Percentiles rank a stretch among this genome's conserved stretches.
Conservation (phyloP, 2,113 vertebrate species). For the Mobula birostris region DNA sequence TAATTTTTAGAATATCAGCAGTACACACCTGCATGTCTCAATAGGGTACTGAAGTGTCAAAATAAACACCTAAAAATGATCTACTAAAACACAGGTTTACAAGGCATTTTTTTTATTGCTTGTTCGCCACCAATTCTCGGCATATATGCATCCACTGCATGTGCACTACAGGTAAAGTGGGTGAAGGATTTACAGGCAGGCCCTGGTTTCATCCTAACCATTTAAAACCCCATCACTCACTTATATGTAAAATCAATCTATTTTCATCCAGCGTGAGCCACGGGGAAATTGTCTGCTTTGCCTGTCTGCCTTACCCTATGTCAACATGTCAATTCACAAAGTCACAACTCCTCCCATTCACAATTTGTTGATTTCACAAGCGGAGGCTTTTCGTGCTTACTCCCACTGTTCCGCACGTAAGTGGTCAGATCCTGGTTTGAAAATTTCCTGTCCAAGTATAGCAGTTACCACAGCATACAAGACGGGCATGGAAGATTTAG, state of each 20-base stretch:
- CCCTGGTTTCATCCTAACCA: slow-evolving; percentile 17
- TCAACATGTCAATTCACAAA: not conserved
- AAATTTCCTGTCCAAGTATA: not conserved
- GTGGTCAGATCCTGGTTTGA: not conserved
- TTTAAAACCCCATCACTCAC: slow-evolving; percentile 34
- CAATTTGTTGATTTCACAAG: slow-evolving; percentile 12
- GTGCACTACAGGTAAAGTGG: slow-evolving; percentile 7
- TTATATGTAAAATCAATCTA: slow-evolving; percentile 34
- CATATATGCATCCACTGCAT: not conserved
- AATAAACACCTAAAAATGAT: slow-evolving; percentile 33
- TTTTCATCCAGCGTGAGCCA: not conserved
- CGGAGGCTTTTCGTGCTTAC: not conserved
- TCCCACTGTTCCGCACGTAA: not conserved
- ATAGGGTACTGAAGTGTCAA: slow-evolving; percentile 24
- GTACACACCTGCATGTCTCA: slow-evolving; percentile 34
- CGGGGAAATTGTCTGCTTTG: slow-evolving; percentile 20
- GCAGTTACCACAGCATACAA: no score
- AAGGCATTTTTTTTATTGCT: slow-evolving; percentile 21
- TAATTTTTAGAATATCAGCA: slow-evolving; percentile 32
- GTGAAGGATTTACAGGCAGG: slow-evolving; percentile 34
- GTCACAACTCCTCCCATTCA: not conserved
- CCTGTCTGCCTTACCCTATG: not conserved
- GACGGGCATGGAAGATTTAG: not conserved
- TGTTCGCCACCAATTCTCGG: not conserved
- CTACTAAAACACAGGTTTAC: slow-evolving; percentile 22